Conservation (phyloP, 2,888 invertebrate genomes). For the Margaritifera margaritifera region DNA sequence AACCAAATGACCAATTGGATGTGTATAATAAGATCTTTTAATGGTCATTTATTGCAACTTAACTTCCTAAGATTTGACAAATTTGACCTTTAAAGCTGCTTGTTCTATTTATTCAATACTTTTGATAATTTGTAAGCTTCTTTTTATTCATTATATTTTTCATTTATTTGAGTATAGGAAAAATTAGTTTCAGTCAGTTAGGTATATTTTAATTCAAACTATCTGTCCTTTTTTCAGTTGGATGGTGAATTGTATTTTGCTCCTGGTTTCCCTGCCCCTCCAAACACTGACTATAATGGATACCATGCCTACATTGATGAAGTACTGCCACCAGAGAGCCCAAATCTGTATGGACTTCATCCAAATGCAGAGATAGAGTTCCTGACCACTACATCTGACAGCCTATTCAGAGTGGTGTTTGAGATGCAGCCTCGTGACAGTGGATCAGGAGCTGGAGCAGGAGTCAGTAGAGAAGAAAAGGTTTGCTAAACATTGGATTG, state of each 20-base stretch:
- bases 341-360: conserved; percentile 93
- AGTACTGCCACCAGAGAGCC: conserved; percentile 91
- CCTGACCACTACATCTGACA: conserved; percentile 92
- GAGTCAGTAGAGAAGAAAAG: conserved; percentile 93
- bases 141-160: too few relatives aligned
- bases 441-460: conserved; percentile 87
- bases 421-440: conserved; percentile 97
- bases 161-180: too few relatives aligned
- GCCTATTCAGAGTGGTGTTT: conserved; percentile 92
- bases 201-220: too few relatives aligned
- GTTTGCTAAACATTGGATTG: conserved; percentile 28
- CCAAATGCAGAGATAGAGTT: conserved; percentile 98
- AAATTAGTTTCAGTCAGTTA: too few relatives aligned
- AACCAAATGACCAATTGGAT: too few relatives aligned
- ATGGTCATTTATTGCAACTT: too few relatives aligned
- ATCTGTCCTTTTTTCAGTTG: conserved; percentile 76
- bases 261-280: conserved; percentile 94
- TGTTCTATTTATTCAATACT: too few relatives aligned
- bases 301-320: conserved; percentile 96
- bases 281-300: conserved; percentile 92
- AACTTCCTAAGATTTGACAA: too few relatives aligned
- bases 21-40: too few relatives aligned
- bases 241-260: conserved; percentile 94
- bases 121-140: too few relatives aligned
- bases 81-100: too few relatives aligned